Percentiles rank a stretch among this genome's conserved stretches.
These are phyloP conservation scores for Melanotaenia maccullochi DNA, from an alignment of 2,797 vertebrate genomes.

Conservation along the genomic window DNA sequence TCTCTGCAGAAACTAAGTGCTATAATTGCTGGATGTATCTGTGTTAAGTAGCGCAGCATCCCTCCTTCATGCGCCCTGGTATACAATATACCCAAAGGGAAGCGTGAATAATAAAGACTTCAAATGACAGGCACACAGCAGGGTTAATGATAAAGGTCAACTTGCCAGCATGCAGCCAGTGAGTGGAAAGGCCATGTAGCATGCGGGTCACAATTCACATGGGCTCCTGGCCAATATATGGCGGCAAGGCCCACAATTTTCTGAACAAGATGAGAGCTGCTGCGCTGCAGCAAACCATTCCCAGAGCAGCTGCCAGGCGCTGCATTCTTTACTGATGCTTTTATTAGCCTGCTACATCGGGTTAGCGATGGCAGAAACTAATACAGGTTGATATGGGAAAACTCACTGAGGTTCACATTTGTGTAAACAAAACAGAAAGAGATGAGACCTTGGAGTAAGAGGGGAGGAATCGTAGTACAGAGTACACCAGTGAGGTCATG, in stretches of 20 bases:
- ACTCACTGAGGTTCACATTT: constrained; percentile 54
- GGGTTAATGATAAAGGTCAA: constrained; percentile 88
- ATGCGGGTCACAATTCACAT: constrained; percentile 76
- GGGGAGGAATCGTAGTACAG: constrained; percentile 18
- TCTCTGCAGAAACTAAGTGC: constrained; percentile 33
- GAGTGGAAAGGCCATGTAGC: constrained; percentile 83
- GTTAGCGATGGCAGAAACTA: constrained; percentile 64
- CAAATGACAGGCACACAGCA: constrained; percentile 83
- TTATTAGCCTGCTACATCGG: constrained; percentile 63
- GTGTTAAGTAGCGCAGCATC: constrained; percentile 52
- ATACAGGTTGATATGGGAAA: constrained; percentile 69
- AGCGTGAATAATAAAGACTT: constrained; percentile 83
- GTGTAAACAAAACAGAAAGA: constrained; percentile 64
- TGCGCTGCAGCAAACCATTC: constrained; percentile 35
- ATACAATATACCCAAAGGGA: constrained; percentile 72
- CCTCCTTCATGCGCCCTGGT: constrained; percentile 40
- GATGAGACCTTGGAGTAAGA: constrained; percentile 49
- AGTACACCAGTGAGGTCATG: constrained; percentile 30
- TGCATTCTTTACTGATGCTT: constrained; percentile 50
- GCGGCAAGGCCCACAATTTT: constrained; percentile 54
- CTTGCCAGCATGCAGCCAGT: constrained; percentile 77
- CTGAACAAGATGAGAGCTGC: constrained; percentile 49
- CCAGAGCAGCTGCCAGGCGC: constrained; percentile 55
- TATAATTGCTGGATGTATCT: constrained; percentile 51
- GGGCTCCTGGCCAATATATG: constrained; percentile 73